Evolutionary conservation across 2,113 vertebrate genomes (phyloP), one percentile per base, ranked within the genome.

Genomic region (Stercorarius parasiticus): DNA sequence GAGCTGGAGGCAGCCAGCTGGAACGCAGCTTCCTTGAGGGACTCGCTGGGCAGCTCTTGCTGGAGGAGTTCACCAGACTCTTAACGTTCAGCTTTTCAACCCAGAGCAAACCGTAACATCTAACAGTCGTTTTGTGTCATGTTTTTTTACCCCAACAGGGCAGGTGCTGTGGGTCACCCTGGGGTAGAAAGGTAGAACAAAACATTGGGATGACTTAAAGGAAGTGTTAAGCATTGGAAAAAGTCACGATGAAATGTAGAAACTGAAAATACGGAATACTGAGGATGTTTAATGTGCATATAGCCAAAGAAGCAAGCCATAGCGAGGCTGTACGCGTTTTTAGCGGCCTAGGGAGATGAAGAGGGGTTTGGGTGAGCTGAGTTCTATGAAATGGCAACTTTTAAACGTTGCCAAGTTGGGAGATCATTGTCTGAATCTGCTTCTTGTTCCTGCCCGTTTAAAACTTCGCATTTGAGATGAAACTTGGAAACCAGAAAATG

Each of bases 121-220:
- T 36, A 13, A 34, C 23, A 43, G 1, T 34, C 0, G 0, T 19
- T 59, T 9, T 14, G 82, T n/a, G 26, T 18, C 1, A 0, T 16
- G 2, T 11, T 45, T 70, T 70, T 70, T n/a, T 22, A n/a, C 36
- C 34, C 40, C 25, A 17, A 2, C 10, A 12, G 65, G 15, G 16
- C 4, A 8, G 58, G 34, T 30, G 43, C 43, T 47, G 16, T 5
- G 58, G 15, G 3, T 34, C 11, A 4, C 32, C 2, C 5, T 12
- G 18, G 32, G 30, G 27, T 8, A 21, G 29, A 34, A 25, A 17
- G 32, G 10, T 27, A 42, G 78, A 43, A 26, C 29, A 12, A 22
- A 55, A 27, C 6, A 2, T 15, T 67, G 36, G 59, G 22, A 18
- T 34, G 45, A 27, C 30, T 65, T 49, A 11, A 56, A 49, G 21